phyloP scores from a whole-genome alignment of 2,888 invertebrate species.

The Platycnemis pennipes region DNA sequence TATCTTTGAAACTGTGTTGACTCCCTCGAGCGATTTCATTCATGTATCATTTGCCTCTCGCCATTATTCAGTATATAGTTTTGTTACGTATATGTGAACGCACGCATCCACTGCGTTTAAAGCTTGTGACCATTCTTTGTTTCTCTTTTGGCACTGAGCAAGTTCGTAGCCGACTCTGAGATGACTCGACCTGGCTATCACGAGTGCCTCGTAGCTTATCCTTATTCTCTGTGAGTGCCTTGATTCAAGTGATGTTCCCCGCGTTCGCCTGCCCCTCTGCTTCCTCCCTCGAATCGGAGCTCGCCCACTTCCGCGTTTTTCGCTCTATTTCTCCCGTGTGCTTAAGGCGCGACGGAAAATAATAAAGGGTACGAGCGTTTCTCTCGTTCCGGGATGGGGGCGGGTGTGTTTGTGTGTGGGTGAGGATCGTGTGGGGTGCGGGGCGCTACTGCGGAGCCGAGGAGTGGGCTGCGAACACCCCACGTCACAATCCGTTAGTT shows the following conservation, averaged over 20 bases:
- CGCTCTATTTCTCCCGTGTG: slow-evolving; percentile 2
- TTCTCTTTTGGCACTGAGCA: neutral
- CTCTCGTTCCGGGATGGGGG: slow-evolving; percentile 10
- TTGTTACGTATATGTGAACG: neutral
- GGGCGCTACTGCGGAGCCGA: neutral
- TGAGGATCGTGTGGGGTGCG: neutral
- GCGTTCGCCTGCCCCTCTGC: neutral
- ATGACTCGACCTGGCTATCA: neutral
- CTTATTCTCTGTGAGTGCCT: neutral
- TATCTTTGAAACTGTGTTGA: too few relatives aligned
- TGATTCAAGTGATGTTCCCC: too few relatives aligned
- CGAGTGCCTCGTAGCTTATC: neutral
- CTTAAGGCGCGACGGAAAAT: neutral
- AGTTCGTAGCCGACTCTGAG: neutral
- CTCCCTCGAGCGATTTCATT: too few relatives aligned
- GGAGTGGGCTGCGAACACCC: neutral
- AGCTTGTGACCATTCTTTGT: neutral
- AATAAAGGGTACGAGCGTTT: neutral
- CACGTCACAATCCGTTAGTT: slow-evolving; percentile 13
- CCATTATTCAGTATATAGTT: neutral
- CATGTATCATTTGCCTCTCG: neutral
- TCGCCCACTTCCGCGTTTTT: slow-evolving; percentile 5
- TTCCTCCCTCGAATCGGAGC: neutral
- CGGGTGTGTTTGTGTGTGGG: neutral
- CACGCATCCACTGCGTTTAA: neutral